Evolutionary conservation across 2,888 invertebrate species (phyloP).

Genomic region (Ophion slaviceki): DNA sequence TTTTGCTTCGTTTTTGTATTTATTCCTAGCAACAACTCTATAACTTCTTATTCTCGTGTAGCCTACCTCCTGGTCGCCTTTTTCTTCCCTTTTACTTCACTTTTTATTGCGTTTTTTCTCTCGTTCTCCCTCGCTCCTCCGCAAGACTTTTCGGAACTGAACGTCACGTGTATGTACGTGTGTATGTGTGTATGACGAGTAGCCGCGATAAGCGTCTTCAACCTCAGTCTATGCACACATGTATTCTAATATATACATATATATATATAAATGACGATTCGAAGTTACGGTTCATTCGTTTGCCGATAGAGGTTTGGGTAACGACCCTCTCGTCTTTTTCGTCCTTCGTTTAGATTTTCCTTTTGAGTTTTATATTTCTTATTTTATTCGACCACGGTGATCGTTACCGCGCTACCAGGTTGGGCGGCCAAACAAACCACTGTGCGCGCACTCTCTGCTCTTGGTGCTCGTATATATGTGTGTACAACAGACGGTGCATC

Average conservation of each 20-base stretch:
- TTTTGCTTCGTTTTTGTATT: conserved; percentile 35
- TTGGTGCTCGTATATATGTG: conserved; percentile 18
- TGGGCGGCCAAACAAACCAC: conserved; percentile 61
- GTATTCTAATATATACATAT: neutral
- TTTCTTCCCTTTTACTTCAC: conserved; percentile 4
- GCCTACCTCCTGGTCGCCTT: conserved; percentile 23
- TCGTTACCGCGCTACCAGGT: conserved; percentile 61
- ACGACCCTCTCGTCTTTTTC: conserved; percentile 40
- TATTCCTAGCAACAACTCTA: conserved; percentile 47
- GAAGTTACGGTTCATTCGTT: conserved; percentile 51
- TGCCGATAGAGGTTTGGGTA: conserved; percentile 37
- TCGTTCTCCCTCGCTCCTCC: neutral
- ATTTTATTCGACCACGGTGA: conserved; percentile 62
- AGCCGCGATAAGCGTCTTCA: neutral
- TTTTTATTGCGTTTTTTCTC: conserved; percentile 22
- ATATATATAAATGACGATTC: conserved; percentile 9
- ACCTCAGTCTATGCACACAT: neutral
- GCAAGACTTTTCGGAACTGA: neutral
- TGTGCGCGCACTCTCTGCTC: conserved; percentile 27
- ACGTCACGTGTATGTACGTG: neutral
- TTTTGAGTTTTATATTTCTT: conserved; percentile 50
- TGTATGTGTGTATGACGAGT: neutral
- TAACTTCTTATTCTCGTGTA: conserved; percentile 40
- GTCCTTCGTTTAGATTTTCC: neutral
- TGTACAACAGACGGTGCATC: conserved; percentile 11